These are phyloP conservation scores for Drosophila mojavensis DNA, from an alignment of 1,140 invertebrate genomes.

Conservation along the genomic window DNA sequence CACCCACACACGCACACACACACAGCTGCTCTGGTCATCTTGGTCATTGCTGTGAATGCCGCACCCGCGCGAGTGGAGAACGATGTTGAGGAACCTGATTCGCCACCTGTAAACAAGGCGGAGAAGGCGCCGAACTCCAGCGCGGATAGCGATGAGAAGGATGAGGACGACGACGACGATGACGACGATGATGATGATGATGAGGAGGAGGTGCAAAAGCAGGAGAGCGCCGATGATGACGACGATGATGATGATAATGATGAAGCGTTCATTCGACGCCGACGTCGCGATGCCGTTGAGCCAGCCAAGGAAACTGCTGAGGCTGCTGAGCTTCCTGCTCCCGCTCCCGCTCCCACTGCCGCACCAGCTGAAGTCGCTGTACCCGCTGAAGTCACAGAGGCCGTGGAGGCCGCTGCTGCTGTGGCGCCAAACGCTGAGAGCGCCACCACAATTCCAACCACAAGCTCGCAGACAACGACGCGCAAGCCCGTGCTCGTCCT, in stretches of 20 bases:
- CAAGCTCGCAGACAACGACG: constrained; percentile 35
- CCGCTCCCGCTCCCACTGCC: not conserved
- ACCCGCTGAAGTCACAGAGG: not conserved
- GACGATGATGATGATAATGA: constrained; percentile 64
- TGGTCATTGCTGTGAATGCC: constrained; percentile 50
- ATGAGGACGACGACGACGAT: constrained; percentile 11
- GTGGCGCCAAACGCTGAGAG: constrained; percentile 21
- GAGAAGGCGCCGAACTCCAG: constrained; percentile 38
- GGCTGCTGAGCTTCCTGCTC: not conserved
- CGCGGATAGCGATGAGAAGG: constrained; percentile 55
- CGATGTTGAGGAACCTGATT: constrained; percentile 31
- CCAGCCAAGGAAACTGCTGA: constrained; percentile 28
- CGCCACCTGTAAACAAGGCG: constrained; percentile 24
- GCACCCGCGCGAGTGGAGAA: constrained; percentile 35
- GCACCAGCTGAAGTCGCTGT: not conserved
- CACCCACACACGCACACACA: too few species aligned
- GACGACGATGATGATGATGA: constrained; percentile 37
- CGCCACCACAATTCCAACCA: constrained; percentile 32
- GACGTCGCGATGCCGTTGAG: constrained; percentile 51
- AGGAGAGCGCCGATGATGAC: constrained; percentile 55
- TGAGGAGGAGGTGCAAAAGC: constrained; percentile 32
- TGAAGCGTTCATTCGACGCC: constrained; percentile 36
- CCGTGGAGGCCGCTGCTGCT: not conserved
- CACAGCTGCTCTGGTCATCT: constrained; percentile 53
- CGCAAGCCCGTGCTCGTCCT: constrained; percentile 74